phyloP scores from a whole-genome alignment of 2,113 vertebrate genomes.

The Scalopus aquaticus region DNA sequence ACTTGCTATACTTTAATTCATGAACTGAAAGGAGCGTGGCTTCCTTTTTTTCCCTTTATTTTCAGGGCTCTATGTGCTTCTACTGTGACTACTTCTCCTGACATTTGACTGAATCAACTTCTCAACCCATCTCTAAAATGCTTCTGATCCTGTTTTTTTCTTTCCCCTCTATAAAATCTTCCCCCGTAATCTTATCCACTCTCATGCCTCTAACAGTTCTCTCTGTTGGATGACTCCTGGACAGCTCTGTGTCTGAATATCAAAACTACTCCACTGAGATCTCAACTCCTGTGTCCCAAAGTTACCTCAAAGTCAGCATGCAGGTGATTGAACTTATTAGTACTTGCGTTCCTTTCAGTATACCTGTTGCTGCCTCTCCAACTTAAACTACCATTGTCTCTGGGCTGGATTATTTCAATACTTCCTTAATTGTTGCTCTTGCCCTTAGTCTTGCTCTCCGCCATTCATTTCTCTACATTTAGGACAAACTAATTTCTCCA shows the following conservation, averaged over 20 bases:
- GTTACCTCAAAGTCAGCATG: not conserved
- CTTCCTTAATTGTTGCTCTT: not conserved
- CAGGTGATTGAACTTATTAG: not conserved
- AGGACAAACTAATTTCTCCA: not conserved
- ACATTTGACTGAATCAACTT: not conserved
- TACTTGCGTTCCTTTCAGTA: not conserved
- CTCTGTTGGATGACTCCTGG: not conserved
- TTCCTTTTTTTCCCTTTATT: not conserved
- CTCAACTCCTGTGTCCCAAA: not conserved
- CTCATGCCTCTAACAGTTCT: not conserved
- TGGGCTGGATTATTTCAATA: not conserved
- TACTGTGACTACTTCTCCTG: not conserved
- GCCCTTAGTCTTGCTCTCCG: not conserved
- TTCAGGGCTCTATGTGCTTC: not conserved
- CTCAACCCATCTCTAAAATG: not conserved
- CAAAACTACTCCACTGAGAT: not conserved
- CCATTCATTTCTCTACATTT: not conserved
- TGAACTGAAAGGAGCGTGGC: not conserved
- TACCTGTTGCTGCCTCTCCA: not conserved
- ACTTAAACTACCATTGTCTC: not conserved
- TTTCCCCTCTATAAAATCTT: not conserved
- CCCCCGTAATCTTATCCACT: not conserved
- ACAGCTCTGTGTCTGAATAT: not conserved
- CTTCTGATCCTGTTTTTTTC: not conserved
- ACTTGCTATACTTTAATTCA: not conserved